Percentiles rank a stretch among this genome's conserved stretches.
Evolutionary conservation across 2,113 vertebrate genomes (phyloP).

Genomic region (Sapayoa aenigma): DNA sequence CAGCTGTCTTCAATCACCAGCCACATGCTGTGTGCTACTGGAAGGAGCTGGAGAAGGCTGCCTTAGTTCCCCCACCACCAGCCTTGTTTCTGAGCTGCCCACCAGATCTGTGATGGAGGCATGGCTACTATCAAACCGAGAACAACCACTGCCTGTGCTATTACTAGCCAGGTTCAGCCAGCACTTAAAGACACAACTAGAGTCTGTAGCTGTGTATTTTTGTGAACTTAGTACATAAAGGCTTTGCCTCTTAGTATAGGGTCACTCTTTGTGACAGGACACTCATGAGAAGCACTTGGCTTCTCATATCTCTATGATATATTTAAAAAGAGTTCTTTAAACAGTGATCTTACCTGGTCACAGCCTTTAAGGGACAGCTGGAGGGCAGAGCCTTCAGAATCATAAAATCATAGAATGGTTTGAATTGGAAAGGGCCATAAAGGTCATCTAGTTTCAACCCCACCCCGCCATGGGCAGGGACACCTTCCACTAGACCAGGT

Average conservation of each 20-base stretch:
- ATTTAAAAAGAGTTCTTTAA: not conserved
- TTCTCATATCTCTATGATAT: not conserved
- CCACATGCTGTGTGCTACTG: not conserved
- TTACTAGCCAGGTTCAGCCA: not conserved
- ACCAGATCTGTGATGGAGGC: not conserved
- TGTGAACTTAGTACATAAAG: not conserved
- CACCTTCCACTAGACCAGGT: not conserved
- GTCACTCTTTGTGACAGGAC: not conserved
- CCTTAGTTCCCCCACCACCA: not conserved
- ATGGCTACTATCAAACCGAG: not conserved
- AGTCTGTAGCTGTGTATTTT: not conserved
- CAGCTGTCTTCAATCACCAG: not conserved
- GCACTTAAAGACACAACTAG: not conserved
- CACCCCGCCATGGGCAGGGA: too few relatives aligned
- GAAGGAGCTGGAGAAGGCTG: not conserved
- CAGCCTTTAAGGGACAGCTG: not conserved
- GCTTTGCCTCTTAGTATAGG: not conserved
- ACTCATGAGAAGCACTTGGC: not conserved
- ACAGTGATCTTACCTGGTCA: not conserved
- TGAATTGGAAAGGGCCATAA: not conserved
- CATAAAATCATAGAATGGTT: not conserved
- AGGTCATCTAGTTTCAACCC: not conserved
- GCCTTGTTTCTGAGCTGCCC: not conserved
- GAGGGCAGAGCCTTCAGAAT: not conserved
- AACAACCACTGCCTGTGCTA: not conserved